Percentiles rank a stretch among this genome's conserved stretches.
These are phyloP conservation scores for Rhaphigaster nebulosa DNA, from an alignment of 2,888 invertebrate species.

Conservation along the genomic window DNA sequence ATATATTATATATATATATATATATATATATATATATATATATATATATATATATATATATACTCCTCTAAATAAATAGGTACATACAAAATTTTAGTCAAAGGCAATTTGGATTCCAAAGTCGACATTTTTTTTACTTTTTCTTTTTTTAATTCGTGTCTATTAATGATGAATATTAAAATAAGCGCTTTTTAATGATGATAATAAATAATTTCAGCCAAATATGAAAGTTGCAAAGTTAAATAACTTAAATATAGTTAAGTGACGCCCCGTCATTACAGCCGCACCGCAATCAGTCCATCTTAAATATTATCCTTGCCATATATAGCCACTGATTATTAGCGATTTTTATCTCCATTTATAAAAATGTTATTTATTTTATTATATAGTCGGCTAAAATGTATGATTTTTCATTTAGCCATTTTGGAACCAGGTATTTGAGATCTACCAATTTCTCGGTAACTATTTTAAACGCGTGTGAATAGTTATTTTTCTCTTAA, in stretches of 20 bases:
- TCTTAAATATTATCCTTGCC: not conserved
- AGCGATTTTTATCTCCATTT: not conserved
- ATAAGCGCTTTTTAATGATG: not conserved
- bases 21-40: too few relatives aligned
- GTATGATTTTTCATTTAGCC: constrained; percentile 10
- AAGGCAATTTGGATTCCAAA: too few relatives aligned
- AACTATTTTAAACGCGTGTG: not conserved
- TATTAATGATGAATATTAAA: not conserved
- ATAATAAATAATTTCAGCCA: not conserved
- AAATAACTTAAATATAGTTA: not conserved
- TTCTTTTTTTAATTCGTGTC: not conserved
- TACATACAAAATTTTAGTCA: too few relatives aligned
- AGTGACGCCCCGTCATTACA: not conserved
- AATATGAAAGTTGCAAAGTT: not conserved
- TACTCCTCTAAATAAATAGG: too few relatives aligned
- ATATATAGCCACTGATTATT: not conserved
- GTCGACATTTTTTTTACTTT: too few relatives aligned
- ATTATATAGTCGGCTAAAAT: not conserved
- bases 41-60: too few relatives aligned
- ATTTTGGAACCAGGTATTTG: not conserved
- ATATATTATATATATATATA: too few relatives aligned
- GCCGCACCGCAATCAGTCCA: not conserved
- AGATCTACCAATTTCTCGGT: not conserved
- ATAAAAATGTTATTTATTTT: not conserved
- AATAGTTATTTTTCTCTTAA: not conserved